Conservation (phyloP, 30 jellyfish, hydroid and myxozoan species). For the Cassiopea xamachana region DNA sequence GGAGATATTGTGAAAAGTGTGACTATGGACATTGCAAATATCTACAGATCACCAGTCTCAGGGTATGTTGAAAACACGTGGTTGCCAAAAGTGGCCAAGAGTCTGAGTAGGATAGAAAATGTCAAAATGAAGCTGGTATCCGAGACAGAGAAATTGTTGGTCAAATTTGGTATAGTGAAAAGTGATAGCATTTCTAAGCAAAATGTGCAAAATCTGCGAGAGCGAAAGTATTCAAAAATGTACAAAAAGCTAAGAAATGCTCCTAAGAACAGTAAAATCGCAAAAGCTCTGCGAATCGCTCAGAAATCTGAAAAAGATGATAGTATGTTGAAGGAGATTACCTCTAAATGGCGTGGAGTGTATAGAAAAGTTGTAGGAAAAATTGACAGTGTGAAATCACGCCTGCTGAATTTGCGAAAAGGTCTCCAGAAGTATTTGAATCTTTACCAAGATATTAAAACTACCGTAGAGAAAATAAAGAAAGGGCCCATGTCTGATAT, state of each 20-base stretch:
- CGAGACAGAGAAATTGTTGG: constrained; percentile 20
- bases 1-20: constrained; percentile 40
- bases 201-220: not conserved
- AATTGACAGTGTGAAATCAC: constrained; percentile 61
- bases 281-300: constrained; percentile 12
- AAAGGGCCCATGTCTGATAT: constrained; percentile 85
- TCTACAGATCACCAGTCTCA: constrained; percentile 4
- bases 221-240: constrained; percentile 35
- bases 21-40: not conserved
- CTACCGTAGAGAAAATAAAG: constrained; percentile 72
- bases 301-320: constrained; percentile 40
- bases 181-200: not conserved
- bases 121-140: constrained; percentile 9
- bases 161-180: constrained; percentile 21
- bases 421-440: constrained; percentile 64
- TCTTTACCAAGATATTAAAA: constrained; percentile 69
- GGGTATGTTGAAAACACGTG: constrained; percentile 35
- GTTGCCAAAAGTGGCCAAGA: constrained; percentile 47
- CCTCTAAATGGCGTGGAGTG: constrained; percentile 20
- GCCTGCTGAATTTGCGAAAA: constrained; percentile 38
- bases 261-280: constrained; percentile 6
- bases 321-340: constrained; percentile 13
- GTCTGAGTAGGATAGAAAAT: constrained; percentile 48
- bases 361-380: constrained; percentile 62
- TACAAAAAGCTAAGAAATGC: not conserved